Conservation (phyloP, 2,888 invertebrate species). For the Ceratothoa steindachneri region DNA sequence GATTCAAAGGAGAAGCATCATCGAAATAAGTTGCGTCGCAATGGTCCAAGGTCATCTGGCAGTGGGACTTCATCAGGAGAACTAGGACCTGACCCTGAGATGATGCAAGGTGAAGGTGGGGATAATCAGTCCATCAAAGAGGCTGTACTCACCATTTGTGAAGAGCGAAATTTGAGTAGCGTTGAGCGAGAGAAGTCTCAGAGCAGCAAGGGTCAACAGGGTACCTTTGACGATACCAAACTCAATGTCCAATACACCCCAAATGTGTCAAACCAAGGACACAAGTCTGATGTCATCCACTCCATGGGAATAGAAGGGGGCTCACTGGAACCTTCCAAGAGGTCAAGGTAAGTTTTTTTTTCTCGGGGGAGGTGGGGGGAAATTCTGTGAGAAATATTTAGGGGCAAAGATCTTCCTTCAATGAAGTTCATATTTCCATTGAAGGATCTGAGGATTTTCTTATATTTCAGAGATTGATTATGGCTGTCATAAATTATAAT, state of each 20-base stretch:
- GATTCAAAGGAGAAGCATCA: constrained; percentile 20
- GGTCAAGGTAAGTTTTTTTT: background rate
- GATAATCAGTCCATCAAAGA: constrained; percentile 26
- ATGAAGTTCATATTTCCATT: no score
- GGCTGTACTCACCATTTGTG: constrained; percentile 38
- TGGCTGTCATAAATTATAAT: no score
- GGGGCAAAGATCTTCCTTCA: no score
- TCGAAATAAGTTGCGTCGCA: constrained; percentile 34
- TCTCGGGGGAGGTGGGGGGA: no score
- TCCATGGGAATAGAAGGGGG: background rate
- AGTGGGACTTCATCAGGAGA: constrained; percentile 32
- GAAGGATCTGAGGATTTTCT: background rate
- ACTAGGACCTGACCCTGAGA: no score
- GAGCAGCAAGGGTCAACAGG: background rate
- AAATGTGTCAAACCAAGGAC: background rate
- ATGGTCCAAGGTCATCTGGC: constrained; percentile 33
- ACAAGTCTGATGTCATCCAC: background rate
- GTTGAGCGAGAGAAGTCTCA: constrained; percentile 25
- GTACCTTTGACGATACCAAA: background rate
- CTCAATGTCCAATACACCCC: background rate
- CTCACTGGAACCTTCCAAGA: background rate
- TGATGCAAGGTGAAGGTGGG: constrained; percentile 35
- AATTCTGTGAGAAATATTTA: no score
- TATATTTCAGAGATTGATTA: no score
- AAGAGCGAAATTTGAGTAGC: constrained; percentile 42